phyloP scores from a whole-genome alignment of 2,888 invertebrate species.

The Cistogaster globosa region DNA sequence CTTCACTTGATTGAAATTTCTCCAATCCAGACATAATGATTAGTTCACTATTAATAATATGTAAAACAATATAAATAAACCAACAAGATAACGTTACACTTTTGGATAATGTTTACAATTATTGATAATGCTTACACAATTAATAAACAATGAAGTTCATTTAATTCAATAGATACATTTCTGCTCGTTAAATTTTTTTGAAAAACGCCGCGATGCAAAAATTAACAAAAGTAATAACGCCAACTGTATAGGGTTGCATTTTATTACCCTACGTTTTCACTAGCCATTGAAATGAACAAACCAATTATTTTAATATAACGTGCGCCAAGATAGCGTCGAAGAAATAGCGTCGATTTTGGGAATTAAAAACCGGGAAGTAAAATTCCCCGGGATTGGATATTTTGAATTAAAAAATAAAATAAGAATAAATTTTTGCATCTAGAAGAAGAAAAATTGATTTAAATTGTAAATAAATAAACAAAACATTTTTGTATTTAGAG shows the following conservation, averaged over 20 bases:
- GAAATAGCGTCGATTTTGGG: no score
- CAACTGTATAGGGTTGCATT: neutral
- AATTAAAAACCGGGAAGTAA: no score
- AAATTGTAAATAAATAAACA: no score
- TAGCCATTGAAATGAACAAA: no score
- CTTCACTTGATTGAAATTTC: conserved; percentile 79
- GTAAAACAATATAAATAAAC: neutral
- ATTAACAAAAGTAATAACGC: neutral
- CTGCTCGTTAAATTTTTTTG: neutral
- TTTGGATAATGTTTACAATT: neutral
- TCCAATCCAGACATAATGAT: conserved; percentile 78
- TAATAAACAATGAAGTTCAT: neutral
- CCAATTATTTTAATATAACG: no score
- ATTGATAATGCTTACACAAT: neutral
- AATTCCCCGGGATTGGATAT: no score
- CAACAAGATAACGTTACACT: neutral
- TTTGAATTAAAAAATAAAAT: no score
- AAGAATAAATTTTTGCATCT: no score
- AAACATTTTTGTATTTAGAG: no score
- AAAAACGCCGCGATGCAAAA: neutral
- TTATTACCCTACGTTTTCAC: no score
- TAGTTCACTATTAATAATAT: neutral
- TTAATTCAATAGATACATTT: neutral
- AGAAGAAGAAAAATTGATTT: no score
- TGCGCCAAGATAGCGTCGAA: no score